Evolutionary conservation across 2,797 vertebrate species (phyloP).

Genomic region (Lemur catta): DNA sequence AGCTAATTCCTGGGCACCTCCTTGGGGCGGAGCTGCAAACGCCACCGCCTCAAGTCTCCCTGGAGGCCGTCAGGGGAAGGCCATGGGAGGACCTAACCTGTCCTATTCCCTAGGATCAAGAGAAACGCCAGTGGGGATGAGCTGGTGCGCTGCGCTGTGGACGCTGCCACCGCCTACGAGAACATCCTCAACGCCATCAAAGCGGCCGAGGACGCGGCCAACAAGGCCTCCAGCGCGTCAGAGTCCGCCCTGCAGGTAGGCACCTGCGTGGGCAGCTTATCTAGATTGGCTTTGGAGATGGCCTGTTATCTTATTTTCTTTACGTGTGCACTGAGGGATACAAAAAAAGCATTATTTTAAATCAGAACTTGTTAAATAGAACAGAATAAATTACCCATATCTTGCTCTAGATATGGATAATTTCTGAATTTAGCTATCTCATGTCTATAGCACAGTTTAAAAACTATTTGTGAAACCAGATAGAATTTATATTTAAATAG

Average conservation of each 20-base stretch:
- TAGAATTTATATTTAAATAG: background rate
- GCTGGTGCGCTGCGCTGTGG: conserved; percentile 90
- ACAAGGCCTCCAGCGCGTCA: conserved; percentile 89
- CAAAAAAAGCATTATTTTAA: background rate
- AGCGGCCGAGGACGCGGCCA: conserved; percentile 91
- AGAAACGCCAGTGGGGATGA: conserved; percentile 87
- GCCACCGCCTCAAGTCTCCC: fast-evolving
- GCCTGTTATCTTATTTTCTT: background rate
- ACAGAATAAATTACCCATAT: background rate
- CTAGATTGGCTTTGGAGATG: background rate
- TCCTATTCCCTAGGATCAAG: conserved; percentile 85
- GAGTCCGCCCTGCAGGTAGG: conserved; percentile 91
- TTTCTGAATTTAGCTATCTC: background rate
- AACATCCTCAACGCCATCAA: conserved; percentile 93
- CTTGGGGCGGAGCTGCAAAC: background rate
- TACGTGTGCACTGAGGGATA: background rate
- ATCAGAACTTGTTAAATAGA: background rate
- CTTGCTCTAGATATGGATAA: background rate
- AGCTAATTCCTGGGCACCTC: background rate
- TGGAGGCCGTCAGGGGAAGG: fast-evolving
- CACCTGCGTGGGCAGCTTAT: background rate
- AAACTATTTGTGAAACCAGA: background rate
- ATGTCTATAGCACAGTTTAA: background rate
- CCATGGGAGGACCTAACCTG: too few relatives aligned
- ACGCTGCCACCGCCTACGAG: conserved; percentile 93